Evolutionary conservation across 2,113 vertebrate genomes (phyloP).

Genomic region (Phalacrocorax aristotelis): DNA sequence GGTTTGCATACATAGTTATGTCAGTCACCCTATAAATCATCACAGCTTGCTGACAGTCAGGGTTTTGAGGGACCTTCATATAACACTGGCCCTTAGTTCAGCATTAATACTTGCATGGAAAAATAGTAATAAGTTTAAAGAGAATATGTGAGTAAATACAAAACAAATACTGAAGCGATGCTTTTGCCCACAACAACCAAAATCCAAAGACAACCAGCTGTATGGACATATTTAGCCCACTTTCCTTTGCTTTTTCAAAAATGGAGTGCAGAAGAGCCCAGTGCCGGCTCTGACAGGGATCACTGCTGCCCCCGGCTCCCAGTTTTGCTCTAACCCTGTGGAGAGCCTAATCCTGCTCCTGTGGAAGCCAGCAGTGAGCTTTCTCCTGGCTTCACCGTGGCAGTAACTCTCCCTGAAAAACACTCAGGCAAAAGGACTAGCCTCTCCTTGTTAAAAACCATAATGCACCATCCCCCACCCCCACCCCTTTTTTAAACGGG

Average conservation of each 20-base stretch:
- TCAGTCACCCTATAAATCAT: not conserved
- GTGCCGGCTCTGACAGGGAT: not conserved
- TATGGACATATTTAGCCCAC: accelerated
- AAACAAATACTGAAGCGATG: not conserved
- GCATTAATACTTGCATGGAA: not conserved
- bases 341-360: accelerated
- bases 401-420: not conserved
- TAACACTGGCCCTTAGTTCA: not conserved
- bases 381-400: not conserved
- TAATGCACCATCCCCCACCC: too few relatives aligned
- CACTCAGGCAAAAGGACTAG: not conserved
- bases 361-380: not conserved
- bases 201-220: not conserved
- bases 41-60: not conserved
- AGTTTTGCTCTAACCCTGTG: not conserved
- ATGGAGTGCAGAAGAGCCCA: accelerated
- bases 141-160: not conserved
- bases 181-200: not conserved
- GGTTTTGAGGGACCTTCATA: not conserved
- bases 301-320: not conserved
- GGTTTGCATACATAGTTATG: not conserved
- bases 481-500: not conserved
- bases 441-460: not conserved
- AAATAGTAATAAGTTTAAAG: not conserved
- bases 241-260: not conserved